Base-by-base conservation (phyloP, 2,113 vertebrate species). In the Mobula birostris region DNA sequence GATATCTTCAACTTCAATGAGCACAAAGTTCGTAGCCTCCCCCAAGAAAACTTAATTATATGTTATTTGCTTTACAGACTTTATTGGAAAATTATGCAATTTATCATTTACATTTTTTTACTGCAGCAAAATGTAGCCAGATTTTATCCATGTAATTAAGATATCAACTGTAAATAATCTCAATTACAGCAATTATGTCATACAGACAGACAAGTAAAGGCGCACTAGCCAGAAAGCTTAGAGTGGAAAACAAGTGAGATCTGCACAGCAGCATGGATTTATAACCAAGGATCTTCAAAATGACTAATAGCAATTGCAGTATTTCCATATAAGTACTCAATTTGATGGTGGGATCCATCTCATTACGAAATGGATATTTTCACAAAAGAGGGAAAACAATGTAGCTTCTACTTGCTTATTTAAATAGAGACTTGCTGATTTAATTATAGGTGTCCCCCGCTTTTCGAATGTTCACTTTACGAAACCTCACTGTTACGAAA, bases 121-220 rank as follows among this genome's bases (percentile, higher is more conserved):
- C 11, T 91, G 32, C 6, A 36, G 63, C 14, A 70, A 70, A 91
- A 70, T 68, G 27, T 66, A 70, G 36, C 48, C 48, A 36, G 88
- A 91, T 91, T 91, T 66, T 58, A 85, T 85, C 48, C 48, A 61
- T 68, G 5, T 91, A 91, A 91, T 91, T 91, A 91, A 36, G 63
- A 66, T 70, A 36, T 40, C 61, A 91, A 70, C 63, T 70, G 61
- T 91, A 36, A 36, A 7, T 70, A 91, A 32, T 68, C n/a, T 36
- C 63, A 36, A 68, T 68, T 91, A 70, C 15, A 91, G 63, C 32
- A 70, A 91, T 91, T 91, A 91, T 70, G 63, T 36, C 27, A 66
- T 29, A 32, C 14, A 36, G 29, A 68, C 27, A 90, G 63, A 70
- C 29, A 91, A 32, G n/a, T 32, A 7, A 91, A 70, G 29, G 12